phyloP scores from a whole-genome alignment of 1,140 invertebrate species.

The Lycorma delicatula region DNA sequence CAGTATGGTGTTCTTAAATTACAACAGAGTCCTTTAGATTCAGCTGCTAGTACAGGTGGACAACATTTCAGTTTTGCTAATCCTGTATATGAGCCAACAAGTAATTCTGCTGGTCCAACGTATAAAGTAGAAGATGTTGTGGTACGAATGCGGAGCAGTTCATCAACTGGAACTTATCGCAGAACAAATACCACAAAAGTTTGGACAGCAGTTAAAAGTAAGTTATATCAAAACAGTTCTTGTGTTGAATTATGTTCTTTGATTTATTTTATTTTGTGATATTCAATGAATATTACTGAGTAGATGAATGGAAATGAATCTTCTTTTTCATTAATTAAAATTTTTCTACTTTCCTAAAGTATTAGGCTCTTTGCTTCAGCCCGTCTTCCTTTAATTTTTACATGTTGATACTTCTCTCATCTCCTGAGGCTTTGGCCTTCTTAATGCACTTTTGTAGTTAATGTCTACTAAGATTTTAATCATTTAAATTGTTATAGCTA shows the following conservation, averaged over 20 bases:
- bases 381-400: too few species aligned
- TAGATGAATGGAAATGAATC: too few species aligned
- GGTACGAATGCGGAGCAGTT: conserved; percentile 45
- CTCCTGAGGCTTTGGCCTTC: background rate
- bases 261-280: too few species aligned
- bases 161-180: conserved; percentile 29
- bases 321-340: too few species aligned
- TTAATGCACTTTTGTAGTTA: background rate
- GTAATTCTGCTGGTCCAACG: conserved; percentile 39
- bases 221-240: too few species aligned
- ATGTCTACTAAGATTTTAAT: background rate
- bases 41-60: conserved; percentile 21
- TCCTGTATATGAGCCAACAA: conserved; percentile 65
- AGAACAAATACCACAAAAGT: conserved; percentile 36
- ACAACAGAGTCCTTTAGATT: conserved; percentile 35
- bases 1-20: conserved; percentile 51
- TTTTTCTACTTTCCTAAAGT: too few species aligned
- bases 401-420: too few species aligned
- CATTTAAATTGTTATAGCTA: background rate
- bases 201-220: conserved; percentile 56
- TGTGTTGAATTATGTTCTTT: too few species aligned
- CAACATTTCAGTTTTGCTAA: conserved; percentile 61
- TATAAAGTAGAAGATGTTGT: conserved; percentile 73
- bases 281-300: too few species aligned
- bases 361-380: too few species aligned